These are phyloP conservation scores for Caenorhabditis angaria DNA, from an alignment of 2,888 invertebrate genomes.

Conservation along the genomic window DNA sequence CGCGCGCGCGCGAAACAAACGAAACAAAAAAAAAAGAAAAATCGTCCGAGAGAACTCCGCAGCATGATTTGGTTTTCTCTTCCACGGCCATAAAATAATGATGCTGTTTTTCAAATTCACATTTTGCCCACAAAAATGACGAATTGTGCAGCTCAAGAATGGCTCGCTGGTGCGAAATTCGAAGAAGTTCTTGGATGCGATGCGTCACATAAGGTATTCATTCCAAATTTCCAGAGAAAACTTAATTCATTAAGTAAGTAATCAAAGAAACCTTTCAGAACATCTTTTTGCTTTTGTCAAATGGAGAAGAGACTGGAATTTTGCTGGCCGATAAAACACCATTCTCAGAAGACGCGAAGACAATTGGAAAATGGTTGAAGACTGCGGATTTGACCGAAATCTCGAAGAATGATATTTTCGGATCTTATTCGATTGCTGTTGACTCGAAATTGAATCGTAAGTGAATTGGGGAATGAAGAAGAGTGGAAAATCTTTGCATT, in stretches of 20 bases:
- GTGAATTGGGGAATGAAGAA: neutral
- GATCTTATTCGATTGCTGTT: slow-evolving; percentile 53
- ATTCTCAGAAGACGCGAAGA: slow-evolving; percentile 56
- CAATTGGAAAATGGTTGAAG: slow-evolving; percentile 23
- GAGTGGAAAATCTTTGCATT: slow-evolving; percentile 34
- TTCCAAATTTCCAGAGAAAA: neutral
- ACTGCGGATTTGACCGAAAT: slow-evolving; percentile 51
- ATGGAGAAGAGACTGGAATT: slow-evolving; percentile 60
- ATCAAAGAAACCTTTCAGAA: no score
- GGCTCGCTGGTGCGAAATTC: slow-evolving; percentile 40
- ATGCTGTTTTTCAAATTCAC: no score
- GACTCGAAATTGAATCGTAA: slow-evolving; percentile 52
- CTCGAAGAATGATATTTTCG: slow-evolving; percentile 64
- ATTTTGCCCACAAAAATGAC: no score
- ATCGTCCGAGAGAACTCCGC: neutral
- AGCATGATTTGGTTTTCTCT: neutral
- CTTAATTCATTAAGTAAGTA: no score
- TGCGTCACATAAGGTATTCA: slow-evolving; percentile 56
- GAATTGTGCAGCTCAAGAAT: slow-evolving; percentile 17
- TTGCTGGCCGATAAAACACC: slow-evolving; percentile 63
- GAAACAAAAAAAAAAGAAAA: slow-evolving; percentile 10
- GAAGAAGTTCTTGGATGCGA: slow-evolving; percentile 63
- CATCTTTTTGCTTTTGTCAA: slow-evolving; percentile 50
- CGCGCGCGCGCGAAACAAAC: slow-evolving; percentile 5
- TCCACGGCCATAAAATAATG: neutral